phyloP scores from a whole-genome alignment of 2,888 invertebrate genomes.

The Nomada flava region DNA sequence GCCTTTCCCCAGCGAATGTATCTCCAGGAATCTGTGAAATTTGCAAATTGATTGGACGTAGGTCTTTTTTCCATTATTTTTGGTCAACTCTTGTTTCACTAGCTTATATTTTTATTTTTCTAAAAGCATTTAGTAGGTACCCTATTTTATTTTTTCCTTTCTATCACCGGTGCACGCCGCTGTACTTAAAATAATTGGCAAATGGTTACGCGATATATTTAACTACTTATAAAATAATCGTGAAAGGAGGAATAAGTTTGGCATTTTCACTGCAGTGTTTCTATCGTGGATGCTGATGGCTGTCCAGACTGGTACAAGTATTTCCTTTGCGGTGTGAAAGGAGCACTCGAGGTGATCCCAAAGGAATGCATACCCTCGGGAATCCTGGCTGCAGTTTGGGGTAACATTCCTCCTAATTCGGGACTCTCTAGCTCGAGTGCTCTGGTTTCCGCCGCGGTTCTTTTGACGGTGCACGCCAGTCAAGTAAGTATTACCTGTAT shows the following conservation, averaged over 20 bases:
- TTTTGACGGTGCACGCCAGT: constrained; percentile 90
- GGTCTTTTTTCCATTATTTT: no score
- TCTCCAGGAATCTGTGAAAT: not conserved
- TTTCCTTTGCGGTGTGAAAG: constrained; percentile 96
- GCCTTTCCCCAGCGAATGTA: not conserved
- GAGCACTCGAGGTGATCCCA: constrained; percentile 88
- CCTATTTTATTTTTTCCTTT: no score
- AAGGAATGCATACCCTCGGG: constrained; percentile 85
- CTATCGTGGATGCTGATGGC: constrained; percentile 52
- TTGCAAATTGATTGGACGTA: not conserved
- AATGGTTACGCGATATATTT: not conserved
- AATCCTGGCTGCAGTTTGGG: constrained; percentile 91
- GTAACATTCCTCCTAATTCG: constrained; percentile 95
- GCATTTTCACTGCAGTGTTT: constrained; percentile 35
- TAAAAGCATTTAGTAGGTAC: no score
- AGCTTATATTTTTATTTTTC: no score
- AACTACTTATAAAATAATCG: not conserved
- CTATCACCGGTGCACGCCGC: no score
- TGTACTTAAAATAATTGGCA: not conserved
- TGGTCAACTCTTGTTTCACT: no score
- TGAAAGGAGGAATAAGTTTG: not conserved
- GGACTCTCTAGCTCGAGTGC: constrained; percentile 99
- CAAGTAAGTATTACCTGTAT: constrained; percentile 82
- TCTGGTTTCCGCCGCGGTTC: constrained; percentile 96
- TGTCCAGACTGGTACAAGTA: constrained; percentile 97